Evolutionary conservation across 2,113 vertebrate genomes (phyloP).

Genomic region (Cygnus buccinator): DNA sequence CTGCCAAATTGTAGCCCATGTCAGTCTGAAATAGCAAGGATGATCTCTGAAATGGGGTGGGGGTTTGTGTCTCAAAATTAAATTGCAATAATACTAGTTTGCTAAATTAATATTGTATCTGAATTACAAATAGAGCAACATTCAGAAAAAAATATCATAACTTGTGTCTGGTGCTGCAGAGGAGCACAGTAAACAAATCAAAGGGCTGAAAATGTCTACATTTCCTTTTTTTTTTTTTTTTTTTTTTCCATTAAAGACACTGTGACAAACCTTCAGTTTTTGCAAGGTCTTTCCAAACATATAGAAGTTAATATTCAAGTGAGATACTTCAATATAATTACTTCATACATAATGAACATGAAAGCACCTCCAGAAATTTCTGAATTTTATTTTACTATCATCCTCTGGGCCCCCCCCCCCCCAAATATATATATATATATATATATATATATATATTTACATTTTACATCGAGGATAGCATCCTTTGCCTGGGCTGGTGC

Average conservation of each 20-base stretch:
- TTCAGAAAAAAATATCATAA: background rate
- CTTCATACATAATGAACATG: background rate
- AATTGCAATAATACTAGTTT: background rate
- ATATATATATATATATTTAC: no score
- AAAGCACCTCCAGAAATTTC: background rate
- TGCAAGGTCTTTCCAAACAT: background rate
- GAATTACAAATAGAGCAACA: background rate
- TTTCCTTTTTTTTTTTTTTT: background rate
- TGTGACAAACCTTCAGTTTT: background rate
- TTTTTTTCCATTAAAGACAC: background rate
- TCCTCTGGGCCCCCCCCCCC: background rate
- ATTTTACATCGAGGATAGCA: background rate
- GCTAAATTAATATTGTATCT: background rate
- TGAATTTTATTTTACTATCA: background rate
- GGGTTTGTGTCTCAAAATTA: background rate
- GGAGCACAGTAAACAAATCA: background rate
- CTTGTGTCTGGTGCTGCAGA: rapidly evolving
- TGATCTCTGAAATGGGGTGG: background rate
- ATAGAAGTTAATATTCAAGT: background rate
- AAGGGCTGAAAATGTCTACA: background rate
- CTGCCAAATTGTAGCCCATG: background rate
- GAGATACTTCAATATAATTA: background rate
- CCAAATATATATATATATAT: no score
- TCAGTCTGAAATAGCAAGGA: background rate
- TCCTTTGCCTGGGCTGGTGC: background rate